Conservation (phyloP, 2,888 invertebrate genomes). For the Nemapogon koenigi region DNA sequence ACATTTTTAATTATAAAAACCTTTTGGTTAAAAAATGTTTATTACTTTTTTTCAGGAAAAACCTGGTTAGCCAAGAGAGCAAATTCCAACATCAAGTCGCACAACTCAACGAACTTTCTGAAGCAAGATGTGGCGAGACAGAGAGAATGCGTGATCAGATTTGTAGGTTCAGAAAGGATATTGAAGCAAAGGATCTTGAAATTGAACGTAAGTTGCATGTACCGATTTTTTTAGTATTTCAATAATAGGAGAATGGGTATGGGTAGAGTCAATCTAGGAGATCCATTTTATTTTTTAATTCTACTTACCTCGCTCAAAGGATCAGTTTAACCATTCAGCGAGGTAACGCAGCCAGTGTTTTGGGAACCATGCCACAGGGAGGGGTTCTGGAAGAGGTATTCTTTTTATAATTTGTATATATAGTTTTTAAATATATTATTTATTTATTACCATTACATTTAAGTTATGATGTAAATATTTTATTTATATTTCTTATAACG, state of each 20-base stretch:
- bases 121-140: slow-evolving; percentile 61
- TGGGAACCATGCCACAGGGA: no score
- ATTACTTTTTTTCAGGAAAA: slow-evolving; percentile 56
- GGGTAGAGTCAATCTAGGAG: background rate
- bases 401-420: no score
- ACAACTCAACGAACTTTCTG: slow-evolving; percentile 63
- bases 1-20: background rate
- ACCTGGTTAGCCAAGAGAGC: slow-evolving; percentile 65
- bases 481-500: no score
- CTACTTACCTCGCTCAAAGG: no score
- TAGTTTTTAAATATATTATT: no score
- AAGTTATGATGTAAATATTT: no score
- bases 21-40: background rate
- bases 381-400: no score
- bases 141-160: slow-evolving; percentile 62
- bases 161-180: slow-evolving; percentile 64
- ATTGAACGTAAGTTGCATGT: slow-evolving; percentile 64
- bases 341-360: no score
- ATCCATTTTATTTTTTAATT: no score
- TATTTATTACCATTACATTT: no score
- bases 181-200: slow-evolving; percentile 67
- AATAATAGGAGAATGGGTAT: background rate
- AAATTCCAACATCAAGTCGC: slow-evolving; percentile 67
- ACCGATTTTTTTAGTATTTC: background rate
- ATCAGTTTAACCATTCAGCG: no score